Percentiles rank a stretch among this genome's conserved stretches.
These are phyloP conservation scores for Lobophora halterata DNA, from an alignment of 2,888 invertebrate species.

Conservation along the genomic window DNA sequence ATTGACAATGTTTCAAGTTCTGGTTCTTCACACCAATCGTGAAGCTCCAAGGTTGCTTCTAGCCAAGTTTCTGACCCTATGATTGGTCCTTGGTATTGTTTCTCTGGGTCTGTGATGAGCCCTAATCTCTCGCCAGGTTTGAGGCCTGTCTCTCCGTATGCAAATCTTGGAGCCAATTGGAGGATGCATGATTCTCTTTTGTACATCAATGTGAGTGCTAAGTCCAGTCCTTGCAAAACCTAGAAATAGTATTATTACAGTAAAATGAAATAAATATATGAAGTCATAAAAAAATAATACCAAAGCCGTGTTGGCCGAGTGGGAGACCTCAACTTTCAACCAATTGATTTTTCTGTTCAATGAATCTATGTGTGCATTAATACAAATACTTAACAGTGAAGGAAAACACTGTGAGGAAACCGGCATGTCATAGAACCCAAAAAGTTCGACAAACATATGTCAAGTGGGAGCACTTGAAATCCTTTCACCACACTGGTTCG, in stretches of 20 bases:
- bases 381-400: too few species aligned
- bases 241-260: constrained; percentile 32
- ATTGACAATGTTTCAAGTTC: constrained; percentile 85
- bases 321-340: too few species aligned
- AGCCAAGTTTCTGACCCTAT: constrained; percentile 85
- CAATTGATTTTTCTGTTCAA: too few species aligned
- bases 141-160: constrained; percentile 88
- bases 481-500: too few species aligned
- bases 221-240: constrained; percentile 90
- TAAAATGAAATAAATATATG: not conserved
- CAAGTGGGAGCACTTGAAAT: too few species aligned
- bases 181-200: constrained; percentile 88
- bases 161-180: constrained; percentile 88
- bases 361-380: too few species aligned
- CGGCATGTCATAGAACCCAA: too few species aligned
- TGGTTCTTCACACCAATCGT: constrained; percentile 84
- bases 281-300: too few species aligned
- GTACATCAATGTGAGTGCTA: constrained; percentile 92
- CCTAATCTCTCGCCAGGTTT: constrained; percentile 71
- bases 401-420: too few species aligned
- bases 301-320: too few species aligned
- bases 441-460: too few species aligned
- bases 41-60: constrained; percentile 86
- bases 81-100: constrained; percentile 68
- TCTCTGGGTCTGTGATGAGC: constrained; percentile 55